Conservation (phyloP, 2,797 vertebrate genomes). For the Columba guinea region DNA sequence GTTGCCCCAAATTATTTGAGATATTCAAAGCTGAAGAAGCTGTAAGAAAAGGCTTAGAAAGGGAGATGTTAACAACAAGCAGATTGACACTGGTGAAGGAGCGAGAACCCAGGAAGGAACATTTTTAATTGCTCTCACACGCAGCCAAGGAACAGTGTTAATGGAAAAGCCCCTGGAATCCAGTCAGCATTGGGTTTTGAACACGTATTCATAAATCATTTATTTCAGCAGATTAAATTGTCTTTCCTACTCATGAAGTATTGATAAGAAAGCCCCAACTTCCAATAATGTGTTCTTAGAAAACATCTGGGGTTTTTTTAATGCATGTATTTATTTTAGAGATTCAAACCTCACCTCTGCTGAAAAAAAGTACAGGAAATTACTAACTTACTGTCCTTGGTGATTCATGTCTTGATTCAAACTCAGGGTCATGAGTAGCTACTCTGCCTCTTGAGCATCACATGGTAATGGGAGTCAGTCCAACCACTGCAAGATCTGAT, state of each 20-base stretch:
- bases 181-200: background rate
- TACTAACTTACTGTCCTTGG: background rate
- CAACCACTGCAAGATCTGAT: background rate
- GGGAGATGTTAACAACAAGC: background rate
- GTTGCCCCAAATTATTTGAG: background rate
- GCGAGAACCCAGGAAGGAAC: background rate
- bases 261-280: background rate
- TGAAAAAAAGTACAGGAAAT: background rate
- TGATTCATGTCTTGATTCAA: background rate
- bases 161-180: background rate
- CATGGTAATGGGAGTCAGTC: background rate
- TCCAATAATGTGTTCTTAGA: background rate
- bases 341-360: background rate
- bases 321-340: background rate
- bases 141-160: accelerated
- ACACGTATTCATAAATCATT: background rate
- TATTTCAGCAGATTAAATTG: background rate
- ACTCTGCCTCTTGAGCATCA: background rate
- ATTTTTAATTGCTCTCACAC: background rate
- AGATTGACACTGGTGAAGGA: background rate
- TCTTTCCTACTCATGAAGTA: background rate
- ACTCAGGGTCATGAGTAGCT: background rate
- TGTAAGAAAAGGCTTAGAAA: background rate
- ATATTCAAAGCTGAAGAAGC: background rate
- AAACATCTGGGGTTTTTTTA: background rate